A percentile compares a stretch with the other conserved stretches of the same genome.
Evolutionary conservation across 2,797 vertebrate species (phyloP).

Genomic region (Lepilemur ruficaudatus): DNA sequence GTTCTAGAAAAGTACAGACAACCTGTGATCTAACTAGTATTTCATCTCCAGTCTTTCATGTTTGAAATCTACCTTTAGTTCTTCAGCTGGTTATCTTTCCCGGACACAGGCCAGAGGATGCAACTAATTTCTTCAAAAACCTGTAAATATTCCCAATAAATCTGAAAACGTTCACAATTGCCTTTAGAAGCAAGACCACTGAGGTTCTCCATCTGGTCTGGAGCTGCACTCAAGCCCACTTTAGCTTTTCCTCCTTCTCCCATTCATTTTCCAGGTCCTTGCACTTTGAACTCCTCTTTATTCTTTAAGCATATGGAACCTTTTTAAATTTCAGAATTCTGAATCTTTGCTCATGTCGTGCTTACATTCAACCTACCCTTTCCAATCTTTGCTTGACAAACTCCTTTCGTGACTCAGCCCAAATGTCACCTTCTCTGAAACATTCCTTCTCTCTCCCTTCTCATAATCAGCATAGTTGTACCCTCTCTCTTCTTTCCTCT

Average conservation of each 20-base stretch:
- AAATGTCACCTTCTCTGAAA: not conserved
- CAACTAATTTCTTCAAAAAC: not conserved
- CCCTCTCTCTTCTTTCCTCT: not conserved
- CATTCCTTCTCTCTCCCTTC: not conserved
- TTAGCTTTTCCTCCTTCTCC: not conserved
- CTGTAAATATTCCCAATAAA: not conserved
- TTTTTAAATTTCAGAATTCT: not conserved
- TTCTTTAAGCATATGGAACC: not conserved
- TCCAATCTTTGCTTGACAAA: not conserved
- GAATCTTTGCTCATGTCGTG: not conserved
- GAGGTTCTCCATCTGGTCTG: not conserved
- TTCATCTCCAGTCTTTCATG: not conserved
- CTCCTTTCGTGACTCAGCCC: not conserved
- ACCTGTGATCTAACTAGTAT: not conserved
- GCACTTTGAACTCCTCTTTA: not conserved
- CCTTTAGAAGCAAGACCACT: not conserved
- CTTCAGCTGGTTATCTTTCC: not conserved
- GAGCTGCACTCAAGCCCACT: not conserved
- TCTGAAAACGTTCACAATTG: fast-evolving
- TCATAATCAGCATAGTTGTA: not conserved
- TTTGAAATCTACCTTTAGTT: not conserved
- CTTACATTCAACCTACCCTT: not conserved
- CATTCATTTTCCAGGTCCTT: not conserved
- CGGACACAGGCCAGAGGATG: not conserved
- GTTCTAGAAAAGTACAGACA: not conserved